Base-by-base conservation (phyloP, 2,888 invertebrate species). In the Zaprionus lineosus region DNA sequence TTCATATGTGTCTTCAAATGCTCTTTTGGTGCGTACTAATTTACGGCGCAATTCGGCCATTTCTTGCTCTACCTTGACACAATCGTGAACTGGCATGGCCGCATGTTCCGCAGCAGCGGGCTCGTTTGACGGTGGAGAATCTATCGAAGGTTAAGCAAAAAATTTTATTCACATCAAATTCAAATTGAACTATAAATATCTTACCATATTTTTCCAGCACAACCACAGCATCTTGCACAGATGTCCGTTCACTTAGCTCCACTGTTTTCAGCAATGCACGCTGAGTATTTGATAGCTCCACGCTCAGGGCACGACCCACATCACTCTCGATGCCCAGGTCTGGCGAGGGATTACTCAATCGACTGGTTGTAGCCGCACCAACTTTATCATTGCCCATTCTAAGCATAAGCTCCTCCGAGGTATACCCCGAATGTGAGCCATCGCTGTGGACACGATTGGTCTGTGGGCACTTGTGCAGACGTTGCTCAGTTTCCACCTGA, bases 311-410 rank as follows among this genome's bases (percentile, higher is more conserved):
- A 92, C 60, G 94, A 92, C 74, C 92, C 28, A 92, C 92, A 87
- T 96, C 96, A 82, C 96, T 96, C 87, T 96, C 96, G 65, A 97
- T 96, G n/a, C 96, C 96, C 82, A 96, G 92, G 90, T 97, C 97
- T 0, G 97, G 96, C 0, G 96, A 96, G 0, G 94, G 91, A 73
- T 91, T 92, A 7, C 91, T 90, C 5, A 90, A 33, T 2, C 89
- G 83, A 8, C 83, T 82, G 2, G 64, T 64, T 1, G 52, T 63
- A 28, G 62, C 24, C 2, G 68, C 39, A 61, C 41, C 8, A 89
- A 40, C 29, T 21, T 31, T 40, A 3, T 24, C 52, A 16, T 24
- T 40, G 3, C 18, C 40, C n/a, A 89, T 55, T 6, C 66, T 39
- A 4, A 67, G 21, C 1, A 86, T 82, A 24, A 90, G 90, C 53